Evolutionary conservation across 2,888 invertebrate genomes (phyloP), one percentile per base, ranked within the genome.

Genomic region (Elmis aenea): DNA sequence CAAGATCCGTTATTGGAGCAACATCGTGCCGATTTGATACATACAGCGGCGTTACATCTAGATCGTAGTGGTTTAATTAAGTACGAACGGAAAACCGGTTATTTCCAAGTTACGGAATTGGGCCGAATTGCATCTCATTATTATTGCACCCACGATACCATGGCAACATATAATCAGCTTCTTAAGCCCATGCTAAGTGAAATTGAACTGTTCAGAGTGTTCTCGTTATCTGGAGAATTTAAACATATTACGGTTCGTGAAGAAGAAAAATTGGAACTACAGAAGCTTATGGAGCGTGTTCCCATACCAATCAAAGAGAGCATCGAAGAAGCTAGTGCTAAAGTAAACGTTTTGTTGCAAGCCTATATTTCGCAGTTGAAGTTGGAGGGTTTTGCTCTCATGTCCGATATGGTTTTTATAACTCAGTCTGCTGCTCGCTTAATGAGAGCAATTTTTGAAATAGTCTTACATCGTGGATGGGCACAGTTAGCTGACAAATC

Each of bases 341-440:
- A 99, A 55, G 84, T 95, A 14, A 96, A 96, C 66, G 93, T 95
- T 5, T 68, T 97, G 1, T 74, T 96, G 0, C 96, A 99, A 67
- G 95, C 97, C 0, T 99, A 96, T 70, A 97, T 99, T 46, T 99
- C 97, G 0, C 96, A 97, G 66, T 69, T 99, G 51, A 97, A 96
- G 68, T 72, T 99, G 34, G 99, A 99, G 59, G 97, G 99, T 0
- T 97, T 99, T 66, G 96, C 97, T 0, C 72, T 99, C 2, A 96
- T 97, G 91, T 90, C 95, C 0, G 99, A 99, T 66, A 99, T 99
- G 97, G 94, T 97, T 2, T 99, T 92, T 63, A 91, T 99, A 0
- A 96, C 97, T 0, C 99, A 99, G 68, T 95, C 94, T 0, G 99
- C 99, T 0, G 85, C 90, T 2, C 76, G 99, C 27, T 75, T 99